Evolutionary conservation across 1,140 invertebrate genomes (phyloP), one percentile per base, ranked within the genome.

Genomic region (Trichomalopsis sarcophagae): DNA sequence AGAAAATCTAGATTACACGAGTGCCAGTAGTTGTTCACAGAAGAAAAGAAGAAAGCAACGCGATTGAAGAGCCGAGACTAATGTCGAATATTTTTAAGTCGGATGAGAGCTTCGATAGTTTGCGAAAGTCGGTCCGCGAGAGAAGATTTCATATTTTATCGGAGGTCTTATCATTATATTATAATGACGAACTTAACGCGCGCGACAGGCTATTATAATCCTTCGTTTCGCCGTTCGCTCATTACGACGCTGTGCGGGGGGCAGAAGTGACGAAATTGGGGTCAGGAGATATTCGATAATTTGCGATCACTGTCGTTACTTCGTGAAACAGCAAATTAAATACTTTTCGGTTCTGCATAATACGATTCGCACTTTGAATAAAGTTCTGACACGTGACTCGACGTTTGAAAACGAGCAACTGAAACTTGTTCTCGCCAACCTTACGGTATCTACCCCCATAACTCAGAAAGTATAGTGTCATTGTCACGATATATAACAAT

Each of bases 181-280:
- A 75, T 82, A 76, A 82, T 76, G 81, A 82, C 13, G 71, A 55
- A 73, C 80, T 47, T 71, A 13, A 21, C 40, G 68, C 10, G 33
- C 36, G 21, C 9, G 17, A 17, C 40, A 1, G 6, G 40, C 40
- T 44, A 44, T 21, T 66, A 62, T 78, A 7, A 50, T 62, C 30
- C 21, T 62, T 17, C 27, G 6, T 78, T 62, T 78, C 7, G 50
- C 7, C 55, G 11, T 77, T 62, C 55, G 17, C 55, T 62, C 21
- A 62, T 62, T 62, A 62, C 21, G 55, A 62, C 6, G 17, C 17
- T 62, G 0, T 21, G 17, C 0, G 17, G 50, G 17, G 17, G 17
- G 50, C 17, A 55, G 55, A 62, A 62, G 17, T 62, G 21, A 21
- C 17, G 11, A 7, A 79, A 79, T 68, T 40, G 30, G 77, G 55